phyloP scores from a whole-genome alignment of 2,797 vertebrate species.

The Spinibarbus caldwelli region DNA sequence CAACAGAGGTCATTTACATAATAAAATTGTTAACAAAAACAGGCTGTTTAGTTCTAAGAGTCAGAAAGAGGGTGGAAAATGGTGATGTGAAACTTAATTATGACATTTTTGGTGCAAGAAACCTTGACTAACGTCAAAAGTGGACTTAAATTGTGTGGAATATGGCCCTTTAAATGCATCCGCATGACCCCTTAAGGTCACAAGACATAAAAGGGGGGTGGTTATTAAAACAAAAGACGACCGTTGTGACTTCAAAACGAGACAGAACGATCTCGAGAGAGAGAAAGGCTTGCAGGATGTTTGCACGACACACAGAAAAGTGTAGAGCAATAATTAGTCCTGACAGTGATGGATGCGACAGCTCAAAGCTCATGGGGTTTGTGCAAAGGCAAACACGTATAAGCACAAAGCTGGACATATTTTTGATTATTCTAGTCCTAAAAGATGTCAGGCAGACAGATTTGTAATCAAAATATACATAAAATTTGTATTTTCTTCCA shows the following conservation, averaged over 20 bases:
- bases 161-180: conserved; percentile 14
- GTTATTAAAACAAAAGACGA: conserved; percentile 9
- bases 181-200: conserved; percentile 4
- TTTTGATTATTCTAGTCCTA: background rate
- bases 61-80: background rate
- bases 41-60: background rate
- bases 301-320: conserved; percentile 47
- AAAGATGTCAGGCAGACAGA: background rate
- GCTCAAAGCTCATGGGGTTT: conserved; percentile 25
- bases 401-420: conserved; percentile 21
- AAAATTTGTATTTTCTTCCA: background rate
- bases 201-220: background rate
- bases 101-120: background rate
- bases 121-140: background rate
- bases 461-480: background rate
- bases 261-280: conserved; percentile 19
- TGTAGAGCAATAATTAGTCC: conserved; percentile 47
- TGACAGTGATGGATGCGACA: conserved; percentile 53
- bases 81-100: background rate
- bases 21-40: background rate
- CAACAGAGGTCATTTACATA: background rate
- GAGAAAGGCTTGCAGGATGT: conserved; percentile 35
- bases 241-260: conserved; percentile 8
- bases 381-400: conserved; percentile 22
- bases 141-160: conserved; percentile 18